These are phyloP conservation scores for Silurus aristotelis DNA, from an alignment of 2,797 vertebrate species.

Conservation along the genomic window DNA sequence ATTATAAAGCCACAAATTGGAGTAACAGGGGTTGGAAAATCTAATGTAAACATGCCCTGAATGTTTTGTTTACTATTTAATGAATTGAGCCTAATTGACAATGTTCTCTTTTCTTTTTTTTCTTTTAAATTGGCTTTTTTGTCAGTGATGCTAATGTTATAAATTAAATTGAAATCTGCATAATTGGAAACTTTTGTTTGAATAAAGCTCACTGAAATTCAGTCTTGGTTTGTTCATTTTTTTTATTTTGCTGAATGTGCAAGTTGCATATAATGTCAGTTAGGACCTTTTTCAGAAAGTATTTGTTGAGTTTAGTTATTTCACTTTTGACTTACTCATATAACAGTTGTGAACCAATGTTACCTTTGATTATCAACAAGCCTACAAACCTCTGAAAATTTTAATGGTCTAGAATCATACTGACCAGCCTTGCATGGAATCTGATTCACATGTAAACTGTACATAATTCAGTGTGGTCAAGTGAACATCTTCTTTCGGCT, in stretches of 20 bases:
- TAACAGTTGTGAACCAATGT: too few species aligned
- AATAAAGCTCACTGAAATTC: slow-evolving; percentile 99
- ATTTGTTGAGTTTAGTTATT: neutral
- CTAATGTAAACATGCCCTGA: slow-evolving; percentile 61
- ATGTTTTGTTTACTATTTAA: slow-evolving; percentile 49
- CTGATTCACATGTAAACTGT: neutral
- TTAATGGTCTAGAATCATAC: neutral
- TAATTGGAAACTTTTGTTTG: slow-evolving; percentile 75
- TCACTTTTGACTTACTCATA: too few species aligned
- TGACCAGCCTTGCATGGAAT: neutral
- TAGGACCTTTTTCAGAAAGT: neutral
- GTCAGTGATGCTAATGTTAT: slow-evolving; percentile 73
- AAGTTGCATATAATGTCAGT: neutral
- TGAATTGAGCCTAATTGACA: slow-evolving; percentile 14
- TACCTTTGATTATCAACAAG: neutral
- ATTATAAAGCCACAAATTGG: slow-evolving; percentile 55
- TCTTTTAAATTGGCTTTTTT: slow-evolving; percentile 72
- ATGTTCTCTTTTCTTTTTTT: slow-evolving; percentile 54
- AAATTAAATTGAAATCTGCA: slow-evolving; percentile 61
- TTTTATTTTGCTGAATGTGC: neutral
- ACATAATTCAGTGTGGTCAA: neutral
- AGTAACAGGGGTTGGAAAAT: slow-evolving; percentile 59
- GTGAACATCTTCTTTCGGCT: neutral
- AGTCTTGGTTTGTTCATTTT: neutral
- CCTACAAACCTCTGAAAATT: neutral